Evolutionary conservation across 2,113 vertebrate genomes (phyloP).

Genomic region (Cochlearius cochlearius): DNA sequence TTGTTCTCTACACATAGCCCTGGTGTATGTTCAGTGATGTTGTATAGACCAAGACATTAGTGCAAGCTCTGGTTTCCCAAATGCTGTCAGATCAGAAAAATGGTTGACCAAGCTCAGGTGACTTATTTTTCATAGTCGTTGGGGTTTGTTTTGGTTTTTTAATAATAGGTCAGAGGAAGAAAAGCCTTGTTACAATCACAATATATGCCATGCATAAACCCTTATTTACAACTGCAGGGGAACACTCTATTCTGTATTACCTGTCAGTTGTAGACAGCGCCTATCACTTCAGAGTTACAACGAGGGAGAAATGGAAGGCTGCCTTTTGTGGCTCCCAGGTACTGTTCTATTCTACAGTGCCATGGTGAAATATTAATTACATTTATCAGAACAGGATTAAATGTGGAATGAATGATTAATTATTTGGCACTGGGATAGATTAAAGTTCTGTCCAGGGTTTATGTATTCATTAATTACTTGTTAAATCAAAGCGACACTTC

Average conservation of each 20-base stretch:
- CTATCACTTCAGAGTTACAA: neutral
- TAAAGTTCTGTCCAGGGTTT: conserved; percentile 44
- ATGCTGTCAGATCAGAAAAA: neutral
- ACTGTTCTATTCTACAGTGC: conserved; percentile 12
- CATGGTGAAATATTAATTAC: conserved; percentile 58
- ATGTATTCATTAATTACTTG: conserved; percentile 50
- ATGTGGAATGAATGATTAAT: conserved; percentile 44
- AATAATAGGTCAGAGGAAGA: neutral
- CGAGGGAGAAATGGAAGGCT: neutral
- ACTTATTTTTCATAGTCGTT: neutral
- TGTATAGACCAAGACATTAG: neutral
- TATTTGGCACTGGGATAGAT: conserved; percentile 30
- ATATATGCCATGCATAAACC: neutral
- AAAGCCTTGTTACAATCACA: neutral
- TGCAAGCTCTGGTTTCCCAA: neutral
- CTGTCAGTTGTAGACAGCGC: neutral
- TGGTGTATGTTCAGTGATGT: neutral
- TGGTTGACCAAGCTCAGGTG: neutral
- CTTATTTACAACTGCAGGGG: neutral
- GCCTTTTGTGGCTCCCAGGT: neutral
- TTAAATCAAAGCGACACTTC: conserved; percentile 6
- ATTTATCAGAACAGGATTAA: conserved; percentile 46
- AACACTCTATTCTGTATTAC: neutral
- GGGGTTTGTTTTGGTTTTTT: neutral
- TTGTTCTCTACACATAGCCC: neutral